Percentiles rank a stretch among this genome's conserved stretches.
These are phyloP conservation scores for Eupleurogrammus muticus DNA, from an alignment of 2,797 vertebrate species.

Conservation along the genomic window DNA sequence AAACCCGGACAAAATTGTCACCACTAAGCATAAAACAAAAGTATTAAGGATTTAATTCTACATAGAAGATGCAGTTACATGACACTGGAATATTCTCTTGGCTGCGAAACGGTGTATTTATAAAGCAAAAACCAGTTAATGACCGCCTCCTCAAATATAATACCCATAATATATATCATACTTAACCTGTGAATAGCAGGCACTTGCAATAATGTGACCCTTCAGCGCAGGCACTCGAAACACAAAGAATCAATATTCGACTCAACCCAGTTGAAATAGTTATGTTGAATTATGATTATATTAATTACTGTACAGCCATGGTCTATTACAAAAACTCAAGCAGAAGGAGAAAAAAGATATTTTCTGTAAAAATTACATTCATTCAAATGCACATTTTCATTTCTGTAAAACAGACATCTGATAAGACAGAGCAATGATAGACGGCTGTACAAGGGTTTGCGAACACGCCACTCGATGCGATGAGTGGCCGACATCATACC, in stretches of 20 bases:
- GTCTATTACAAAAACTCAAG: not conserved
- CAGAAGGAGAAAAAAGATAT: no score
- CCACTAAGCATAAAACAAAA: constrained; percentile 12
- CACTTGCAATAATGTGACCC: not conserved
- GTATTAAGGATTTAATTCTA: not conserved
- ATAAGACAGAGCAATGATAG: not conserved
- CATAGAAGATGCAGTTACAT: not conserved
- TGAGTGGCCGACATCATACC: constrained; percentile 78
- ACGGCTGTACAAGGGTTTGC: not conserved
- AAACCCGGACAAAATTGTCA: constrained; percentile 5
- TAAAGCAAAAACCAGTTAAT: not conserved
- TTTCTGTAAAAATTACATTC: not conserved
- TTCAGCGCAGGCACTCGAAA: not conserved
- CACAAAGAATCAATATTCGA: not conserved
- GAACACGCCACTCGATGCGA: not conserved
- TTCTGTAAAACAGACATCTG: not conserved
- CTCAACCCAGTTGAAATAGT: not conserved
- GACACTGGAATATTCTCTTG: not conserved
- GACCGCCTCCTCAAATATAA: constrained; percentile 3
- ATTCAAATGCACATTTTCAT: no score
- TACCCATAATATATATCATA: not conserved
- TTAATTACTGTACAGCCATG: not conserved
- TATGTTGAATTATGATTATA: not conserved
- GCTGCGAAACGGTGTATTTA: constrained; percentile 8
- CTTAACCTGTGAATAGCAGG: not conserved